phyloP scores from a whole-genome alignment of 2,888 invertebrate species.

The Lepidochitona cinerea region DNA sequence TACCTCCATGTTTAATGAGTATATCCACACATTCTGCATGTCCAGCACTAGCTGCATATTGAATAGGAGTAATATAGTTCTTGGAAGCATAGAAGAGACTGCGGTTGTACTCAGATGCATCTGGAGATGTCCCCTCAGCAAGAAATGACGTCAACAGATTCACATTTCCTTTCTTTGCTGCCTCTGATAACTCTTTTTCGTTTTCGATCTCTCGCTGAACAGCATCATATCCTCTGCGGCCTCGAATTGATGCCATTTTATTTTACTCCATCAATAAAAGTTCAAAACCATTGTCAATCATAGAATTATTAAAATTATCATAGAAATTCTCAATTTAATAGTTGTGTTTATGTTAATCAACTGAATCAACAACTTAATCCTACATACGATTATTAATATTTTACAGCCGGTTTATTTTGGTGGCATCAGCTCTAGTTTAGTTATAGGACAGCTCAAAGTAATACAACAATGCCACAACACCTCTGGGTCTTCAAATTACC shows the following conservation, averaged over 20 bases:
- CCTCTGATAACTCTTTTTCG: constrained; percentile 51
- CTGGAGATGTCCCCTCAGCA: constrained; percentile 52
- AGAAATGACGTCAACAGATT: constrained; percentile 43
- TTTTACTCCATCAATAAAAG: too few relatives aligned
- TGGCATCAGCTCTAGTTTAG: too few relatives aligned
- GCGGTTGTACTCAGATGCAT: constrained; percentile 63
- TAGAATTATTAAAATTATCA: too few relatives aligned
- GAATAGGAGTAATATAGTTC: constrained; percentile 66
- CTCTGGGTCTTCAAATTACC: too few relatives aligned
- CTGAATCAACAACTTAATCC: too few relatives aligned
- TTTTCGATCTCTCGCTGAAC: constrained; percentile 47
- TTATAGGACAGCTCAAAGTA: too few relatives aligned
- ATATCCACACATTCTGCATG: constrained; percentile 40
- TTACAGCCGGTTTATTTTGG: too few relatives aligned
- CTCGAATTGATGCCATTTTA: constrained; percentile 9
- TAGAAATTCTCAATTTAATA: too few relatives aligned
- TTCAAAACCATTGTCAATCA: too few relatives aligned
- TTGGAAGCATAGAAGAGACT: constrained; percentile 64
- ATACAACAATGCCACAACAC: too few relatives aligned
- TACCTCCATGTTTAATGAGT: constrained; percentile 57
- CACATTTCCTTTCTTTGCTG: constrained; percentile 46
- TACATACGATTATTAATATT: too few relatives aligned
- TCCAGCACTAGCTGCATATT: constrained; percentile 50
- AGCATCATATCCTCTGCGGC: constrained; percentile 12
- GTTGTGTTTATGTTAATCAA: too few relatives aligned